Evolutionary conservation across 2,113 vertebrate species (phyloP).

Genomic region (Pedetes capensis): DNA sequence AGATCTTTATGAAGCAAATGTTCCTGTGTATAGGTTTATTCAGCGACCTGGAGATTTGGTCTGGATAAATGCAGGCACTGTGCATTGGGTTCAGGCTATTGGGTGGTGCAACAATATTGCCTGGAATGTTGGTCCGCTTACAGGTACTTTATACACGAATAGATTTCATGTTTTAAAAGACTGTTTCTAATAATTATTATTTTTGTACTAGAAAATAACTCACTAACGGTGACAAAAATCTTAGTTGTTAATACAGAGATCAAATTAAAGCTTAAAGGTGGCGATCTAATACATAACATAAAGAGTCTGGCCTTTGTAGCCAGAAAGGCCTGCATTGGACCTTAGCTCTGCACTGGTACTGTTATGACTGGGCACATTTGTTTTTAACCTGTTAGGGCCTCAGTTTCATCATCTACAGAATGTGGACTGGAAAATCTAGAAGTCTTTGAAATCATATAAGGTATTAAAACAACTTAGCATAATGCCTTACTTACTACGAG

Average conservation of each 20-base stretch:
- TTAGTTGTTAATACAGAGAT: neutral
- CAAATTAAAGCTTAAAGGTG: neutral
- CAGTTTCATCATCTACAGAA: neutral
- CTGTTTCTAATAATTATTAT: neutral
- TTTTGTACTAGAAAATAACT: neutral
- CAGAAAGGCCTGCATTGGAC: neutral
- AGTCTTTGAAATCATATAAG: neutral
- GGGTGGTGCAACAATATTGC: constrained; percentile 99
- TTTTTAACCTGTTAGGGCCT: neutral
- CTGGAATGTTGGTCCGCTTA: constrained; percentile 98
- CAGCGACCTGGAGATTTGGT: constrained; percentile 98
- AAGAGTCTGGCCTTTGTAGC: neutral
- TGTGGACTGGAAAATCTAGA: neutral
- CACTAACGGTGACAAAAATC: neutral
- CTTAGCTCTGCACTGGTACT: neutral
- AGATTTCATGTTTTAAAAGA: neutral
- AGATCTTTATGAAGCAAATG: constrained; percentile 97
- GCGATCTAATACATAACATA: neutral
- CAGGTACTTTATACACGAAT: constrained; percentile 83
- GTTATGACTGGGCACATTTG: neutral
- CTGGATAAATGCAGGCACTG: constrained; percentile 98
- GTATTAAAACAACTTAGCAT: neutral
- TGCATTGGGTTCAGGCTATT: constrained; percentile 98
- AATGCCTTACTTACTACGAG: neutral
- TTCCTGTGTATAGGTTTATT: constrained; percentile 98